Evolutionary conservation across 1,140 invertebrate species (phyloP), one percentile per base, ranked within the genome.

Genomic region (Aphaenogaster floridana): DNA sequence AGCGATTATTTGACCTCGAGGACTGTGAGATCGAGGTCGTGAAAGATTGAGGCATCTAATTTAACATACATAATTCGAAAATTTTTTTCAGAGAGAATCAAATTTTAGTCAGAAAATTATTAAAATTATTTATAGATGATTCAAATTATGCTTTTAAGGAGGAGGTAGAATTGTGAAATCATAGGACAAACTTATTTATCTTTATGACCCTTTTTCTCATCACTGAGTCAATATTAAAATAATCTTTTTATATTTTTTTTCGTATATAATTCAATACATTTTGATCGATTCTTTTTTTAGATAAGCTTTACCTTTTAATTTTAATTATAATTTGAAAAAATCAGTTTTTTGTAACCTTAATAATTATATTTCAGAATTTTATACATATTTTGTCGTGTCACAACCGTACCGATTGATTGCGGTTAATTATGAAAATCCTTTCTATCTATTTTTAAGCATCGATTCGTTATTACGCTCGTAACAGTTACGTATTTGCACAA

Each of bases 1-100:
- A 72, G 54, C 54, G 79, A 84, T 76, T 81, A 71, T 81, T 81
- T 81, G 79, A 81, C 52, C 59, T 81, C 9, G 36, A 81, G 0
- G 13, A 42, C 36, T 13, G 39, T 50, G 21, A 68, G 21, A 59
- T 59, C 52, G 54, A 84, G 74, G 72, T 72, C 11, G 28, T 59
- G 13, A 42, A 48, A 28, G 9, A 77, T 77, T 42, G 21, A 61
- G 13, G 2, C 8, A 7, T 4, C 5, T 7, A 39, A n/a, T 17
- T 3, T 45, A 45, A 45, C 8, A 28, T 45, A 45, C 8, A 45
- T 45, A 0, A 57, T 57, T 57, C 54, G 17, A 57, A 57, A 57
- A 57, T 52, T 72, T 72, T 72, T 21, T 68, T 45, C 8, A 2
- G 45, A 21, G 21, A 21, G 21, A 45, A 68, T 64, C 1, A 63